A percentile compares a stretch with the other conserved stretches of the same genome.
Conservation (phyloP, 2,888 invertebrate species). For the Nebria salina region DNA sequence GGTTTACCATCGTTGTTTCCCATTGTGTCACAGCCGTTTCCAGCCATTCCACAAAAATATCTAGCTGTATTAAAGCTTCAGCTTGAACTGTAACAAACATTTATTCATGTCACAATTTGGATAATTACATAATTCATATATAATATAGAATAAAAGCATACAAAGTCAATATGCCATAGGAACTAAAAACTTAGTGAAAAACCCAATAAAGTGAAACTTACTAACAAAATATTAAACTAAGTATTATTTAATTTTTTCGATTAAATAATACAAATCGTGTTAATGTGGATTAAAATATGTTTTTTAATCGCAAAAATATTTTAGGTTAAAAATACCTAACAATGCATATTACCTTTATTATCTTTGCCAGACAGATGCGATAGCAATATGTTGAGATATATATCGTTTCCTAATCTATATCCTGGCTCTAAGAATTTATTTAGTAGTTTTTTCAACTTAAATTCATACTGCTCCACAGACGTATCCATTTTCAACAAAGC, state of each 20-base stretch:
- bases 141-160: too few relatives aligned
- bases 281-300: neutral
- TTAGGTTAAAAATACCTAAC: constrained; percentile 34
- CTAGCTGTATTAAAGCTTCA: constrained; percentile 56
- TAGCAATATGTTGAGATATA: constrained; percentile 72
- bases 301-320: neutral
- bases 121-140: too few relatives aligned
- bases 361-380: constrained; percentile 68
- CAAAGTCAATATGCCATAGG: too few relatives aligned
- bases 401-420: constrained; percentile 70
- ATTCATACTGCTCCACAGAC: constrained; percentile 57
- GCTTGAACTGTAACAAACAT: constrained; percentile 57
- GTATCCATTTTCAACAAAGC: constrained; percentile 52
- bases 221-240: too few relatives aligned
- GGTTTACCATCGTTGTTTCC: constrained; percentile 56
- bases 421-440: constrained; percentile 68
- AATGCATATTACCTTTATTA: constrained; percentile 62
- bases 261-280: too few relatives aligned
- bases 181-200: too few relatives aligned
- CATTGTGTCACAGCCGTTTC: constrained; percentile 60
- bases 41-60: constrained; percentile 63
- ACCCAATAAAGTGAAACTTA: too few relatives aligned
- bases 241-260: too few relatives aligned
- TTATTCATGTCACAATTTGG: neutral
- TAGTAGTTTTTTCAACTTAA: constrained; percentile 69